phyloP scores from a whole-genome alignment of 2,888 invertebrate species.

The Drosophila acutilabella region DNA sequence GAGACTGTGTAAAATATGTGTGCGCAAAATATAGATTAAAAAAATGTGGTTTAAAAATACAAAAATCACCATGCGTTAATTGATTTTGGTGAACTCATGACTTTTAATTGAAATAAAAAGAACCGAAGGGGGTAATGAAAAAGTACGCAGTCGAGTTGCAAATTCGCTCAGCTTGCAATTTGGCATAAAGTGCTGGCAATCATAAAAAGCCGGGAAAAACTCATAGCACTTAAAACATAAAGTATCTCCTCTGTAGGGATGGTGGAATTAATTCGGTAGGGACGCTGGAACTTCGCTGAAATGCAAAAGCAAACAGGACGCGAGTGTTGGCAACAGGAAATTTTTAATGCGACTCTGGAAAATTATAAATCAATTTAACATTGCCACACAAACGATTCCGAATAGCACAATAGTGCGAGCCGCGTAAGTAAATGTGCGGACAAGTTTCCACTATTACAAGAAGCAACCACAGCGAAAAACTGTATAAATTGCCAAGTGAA shows the following conservation, averaged over 20 bases:
- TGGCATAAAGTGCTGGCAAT: conserved; percentile 57
- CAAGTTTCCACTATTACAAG: conserved; percentile 62
- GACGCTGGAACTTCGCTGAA: neutral
- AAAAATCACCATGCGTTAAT: conserved; percentile 54
- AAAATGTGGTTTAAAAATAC: conserved; percentile 43
- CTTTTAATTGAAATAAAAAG: conserved; percentile 70
- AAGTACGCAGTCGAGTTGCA: conserved; percentile 33
- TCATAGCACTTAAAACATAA: conserved; percentile 24
- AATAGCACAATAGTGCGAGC: conserved; percentile 56
- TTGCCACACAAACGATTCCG: conserved; percentile 39
- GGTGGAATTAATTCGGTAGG: conserved; percentile 44
- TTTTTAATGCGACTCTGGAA: conserved; percentile 72
- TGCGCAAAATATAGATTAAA: conserved; percentile 25
- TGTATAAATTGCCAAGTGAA: conserved; percentile 79
- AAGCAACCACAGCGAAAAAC: conserved; percentile 50
- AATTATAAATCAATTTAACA: conserved; percentile 80
- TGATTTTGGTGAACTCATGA: conserved; percentile 75
- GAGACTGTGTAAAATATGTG: conserved; percentile 4
- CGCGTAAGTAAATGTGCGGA: conserved; percentile 75
- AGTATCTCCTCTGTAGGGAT: conserved; percentile 14
- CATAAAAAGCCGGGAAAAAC: conserved; percentile 28
- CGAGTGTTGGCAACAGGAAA: conserved; percentile 63
- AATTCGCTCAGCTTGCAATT: conserved; percentile 56
- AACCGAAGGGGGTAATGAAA: conserved; percentile 20
- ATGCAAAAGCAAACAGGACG: conserved; percentile 55